Percentiles rank a stretch among this genome's conserved stretches.
phyloP scores from a whole-genome alignment of 2,797 vertebrate species.

The Melanogrammus aeglefinus region DNA sequence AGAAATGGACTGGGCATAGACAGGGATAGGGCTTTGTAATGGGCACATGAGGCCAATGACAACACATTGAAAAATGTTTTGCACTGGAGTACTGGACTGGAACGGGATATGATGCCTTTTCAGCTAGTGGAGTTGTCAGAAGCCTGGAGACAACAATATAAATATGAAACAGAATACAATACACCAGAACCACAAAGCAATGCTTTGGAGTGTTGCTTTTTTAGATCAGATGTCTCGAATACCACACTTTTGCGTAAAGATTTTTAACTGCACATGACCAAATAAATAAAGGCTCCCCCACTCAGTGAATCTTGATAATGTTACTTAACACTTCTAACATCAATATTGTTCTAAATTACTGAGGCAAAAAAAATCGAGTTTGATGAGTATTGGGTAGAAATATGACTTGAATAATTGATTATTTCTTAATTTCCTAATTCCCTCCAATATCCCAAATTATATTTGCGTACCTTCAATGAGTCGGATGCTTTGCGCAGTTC shows the following conservation, averaged over 20 bases:
- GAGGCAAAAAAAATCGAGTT: background rate
- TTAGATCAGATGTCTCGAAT: background rate
- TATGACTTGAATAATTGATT: background rate
- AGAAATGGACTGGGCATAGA: background rate
- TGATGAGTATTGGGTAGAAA: background rate
- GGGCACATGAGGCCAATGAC: background rate
- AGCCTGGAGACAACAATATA: constrained; percentile 54
- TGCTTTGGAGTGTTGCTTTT: background rate
- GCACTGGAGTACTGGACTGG: constrained; percentile 3
- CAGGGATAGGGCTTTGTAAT: background rate
- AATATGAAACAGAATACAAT: background rate
- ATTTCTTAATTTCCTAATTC: background rate
- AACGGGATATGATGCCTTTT: constrained; percentile 34
- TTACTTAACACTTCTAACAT: background rate
- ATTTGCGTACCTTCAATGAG: constrained; percentile 82
- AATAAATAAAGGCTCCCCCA: background rate
- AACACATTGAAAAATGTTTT: background rate
- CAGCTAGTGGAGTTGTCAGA: constrained; percentile 75
- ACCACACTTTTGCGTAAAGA: background rate
- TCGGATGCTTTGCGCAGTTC: constrained; percentile 93
- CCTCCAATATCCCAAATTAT: background rate
- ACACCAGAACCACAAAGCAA: constrained; percentile 14
- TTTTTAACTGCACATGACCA: background rate
- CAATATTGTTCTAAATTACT: background rate
- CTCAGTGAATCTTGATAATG: background rate